These are phyloP conservation scores for Colostygia pectinataria DNA, from an alignment of 2,888 invertebrate genomes.

Conservation along the genomic window DNA sequence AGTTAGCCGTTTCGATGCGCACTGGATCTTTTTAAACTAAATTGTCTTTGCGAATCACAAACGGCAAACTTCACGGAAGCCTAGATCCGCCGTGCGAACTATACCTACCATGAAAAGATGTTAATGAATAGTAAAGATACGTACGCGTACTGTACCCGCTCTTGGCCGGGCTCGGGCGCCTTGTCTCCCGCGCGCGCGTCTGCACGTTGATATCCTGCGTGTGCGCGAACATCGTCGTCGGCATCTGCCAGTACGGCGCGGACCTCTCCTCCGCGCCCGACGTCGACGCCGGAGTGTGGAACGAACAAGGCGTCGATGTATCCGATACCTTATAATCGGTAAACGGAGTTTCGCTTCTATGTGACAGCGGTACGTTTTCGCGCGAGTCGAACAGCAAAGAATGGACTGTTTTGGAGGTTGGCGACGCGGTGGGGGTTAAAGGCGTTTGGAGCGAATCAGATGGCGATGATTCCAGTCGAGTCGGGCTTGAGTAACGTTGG, in stretches of 20 bases:
- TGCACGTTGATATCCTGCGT: slow-evolving; percentile 8
- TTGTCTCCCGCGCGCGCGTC: background rate
- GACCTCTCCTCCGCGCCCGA: slow-evolving; percentile 13
- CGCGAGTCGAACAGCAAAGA: background rate
- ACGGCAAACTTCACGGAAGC: no score
- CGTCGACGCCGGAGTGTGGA: slow-evolving; percentile 34
- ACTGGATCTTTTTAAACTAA: no score
- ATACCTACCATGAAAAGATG: no score
- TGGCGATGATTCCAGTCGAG: slow-evolving; percentile 2
- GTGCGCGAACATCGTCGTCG: slow-evolving; percentile 42
- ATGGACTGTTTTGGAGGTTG: background rate
- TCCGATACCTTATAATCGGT: background rate
- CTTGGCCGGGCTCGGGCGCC: slow-evolving; percentile 18
- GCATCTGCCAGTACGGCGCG: slow-evolving; percentile 36
- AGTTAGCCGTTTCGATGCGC: no score
- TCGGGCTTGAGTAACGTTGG: slow-evolving; percentile 15
- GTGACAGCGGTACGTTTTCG: background rate
- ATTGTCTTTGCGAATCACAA: no score
- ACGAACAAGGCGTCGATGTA: slow-evolving; percentile 19
- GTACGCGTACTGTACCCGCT: slow-evolving; percentile 48
- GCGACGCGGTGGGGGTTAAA: background rate
- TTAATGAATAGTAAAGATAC: no score
- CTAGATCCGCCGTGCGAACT: no score
- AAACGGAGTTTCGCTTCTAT: background rate
- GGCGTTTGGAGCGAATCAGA: slow-evolving; percentile 1